Evolutionary conservation across 1,140 invertebrate genomes (phyloP).

Genomic region (Drosophila mayri): DNA sequence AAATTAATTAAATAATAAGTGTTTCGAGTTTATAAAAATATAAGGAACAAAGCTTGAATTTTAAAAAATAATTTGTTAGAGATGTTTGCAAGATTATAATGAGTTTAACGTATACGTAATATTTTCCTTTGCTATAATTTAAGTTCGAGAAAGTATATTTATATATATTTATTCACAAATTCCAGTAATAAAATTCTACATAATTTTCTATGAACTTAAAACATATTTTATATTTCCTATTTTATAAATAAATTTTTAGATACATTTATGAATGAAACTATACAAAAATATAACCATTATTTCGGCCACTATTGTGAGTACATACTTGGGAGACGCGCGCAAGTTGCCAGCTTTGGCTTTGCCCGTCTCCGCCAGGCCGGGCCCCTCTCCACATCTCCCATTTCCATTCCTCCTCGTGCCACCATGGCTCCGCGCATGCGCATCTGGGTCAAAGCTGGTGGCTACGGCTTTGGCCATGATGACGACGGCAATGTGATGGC

Average conservation of each 20-base stretch:
- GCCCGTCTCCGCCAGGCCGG: constrained; percentile 16
- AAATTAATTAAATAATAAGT: too few relatives aligned
- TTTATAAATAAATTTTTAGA: background rate
- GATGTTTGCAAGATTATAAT: too few relatives aligned
- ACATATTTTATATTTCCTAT: too few relatives aligned
- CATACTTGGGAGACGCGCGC: constrained; percentile 50
- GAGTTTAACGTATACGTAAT: too few relatives aligned
- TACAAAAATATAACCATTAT: background rate
- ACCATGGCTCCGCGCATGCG: constrained; percentile 52
- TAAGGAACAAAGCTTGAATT: too few relatives aligned
- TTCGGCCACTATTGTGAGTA: constrained; percentile 5
- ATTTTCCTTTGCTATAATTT: too few relatives aligned
- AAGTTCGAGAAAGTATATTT: too few relatives aligned
- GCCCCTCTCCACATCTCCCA: constrained; percentile 2
- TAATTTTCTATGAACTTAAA: too few relatives aligned
- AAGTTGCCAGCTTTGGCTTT: constrained; percentile 72
- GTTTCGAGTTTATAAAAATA: too few relatives aligned
- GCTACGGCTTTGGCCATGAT: constrained; percentile 48
- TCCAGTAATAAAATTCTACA: too few relatives aligned
- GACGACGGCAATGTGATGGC: constrained; percentile 56
- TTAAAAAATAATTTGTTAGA: too few relatives aligned
- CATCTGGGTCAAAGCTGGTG: constrained; percentile 72
- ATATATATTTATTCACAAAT: too few relatives aligned
- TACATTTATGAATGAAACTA: background rate
- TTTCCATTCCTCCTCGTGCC: constrained; percentile 14